These are phyloP conservation scores for Drosophila incognita DNA, from an alignment of 2,888 invertebrate genomes.

Conservation along the genomic window DNA sequence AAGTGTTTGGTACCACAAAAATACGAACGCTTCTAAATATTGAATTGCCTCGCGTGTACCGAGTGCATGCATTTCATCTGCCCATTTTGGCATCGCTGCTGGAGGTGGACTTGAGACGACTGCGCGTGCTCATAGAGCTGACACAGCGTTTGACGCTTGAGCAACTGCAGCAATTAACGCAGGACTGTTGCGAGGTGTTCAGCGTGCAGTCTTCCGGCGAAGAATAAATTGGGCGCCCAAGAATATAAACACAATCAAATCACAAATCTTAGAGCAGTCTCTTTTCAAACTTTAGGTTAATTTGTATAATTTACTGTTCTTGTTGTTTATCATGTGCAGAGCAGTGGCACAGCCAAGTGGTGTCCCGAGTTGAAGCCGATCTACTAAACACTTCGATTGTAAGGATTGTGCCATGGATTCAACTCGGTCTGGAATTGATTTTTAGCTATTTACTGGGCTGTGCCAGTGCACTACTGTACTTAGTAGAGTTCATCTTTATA, in stretches of 20 bases:
- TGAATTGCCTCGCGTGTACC: constrained; percentile 57
- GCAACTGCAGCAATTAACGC: constrained; percentile 39
- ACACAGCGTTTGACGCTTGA: constrained; percentile 54
- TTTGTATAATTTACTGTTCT: constrained; percentile 50
- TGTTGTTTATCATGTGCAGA: constrained; percentile 28
- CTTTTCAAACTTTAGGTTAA: constrained; percentile 44
- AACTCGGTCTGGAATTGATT: constrained; percentile 14
- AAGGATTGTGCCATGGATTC: not conserved
- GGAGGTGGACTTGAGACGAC: constrained; percentile 59
- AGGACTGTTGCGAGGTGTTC: constrained; percentile 5
- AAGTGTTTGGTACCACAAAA: constrained; percentile 71
- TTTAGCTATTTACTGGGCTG: constrained; percentile 1
- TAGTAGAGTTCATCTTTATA: constrained; percentile 25
- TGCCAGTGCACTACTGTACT: constrained; percentile 24
- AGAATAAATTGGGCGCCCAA: not conserved
- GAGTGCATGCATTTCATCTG: constrained; percentile 67
- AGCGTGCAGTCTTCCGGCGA: constrained; percentile 21
- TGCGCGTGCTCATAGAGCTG: constrained; percentile 58
- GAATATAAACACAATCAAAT: not conserved
- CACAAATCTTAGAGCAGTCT: constrained; percentile 12
- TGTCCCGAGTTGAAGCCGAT: constrained; percentile 21
- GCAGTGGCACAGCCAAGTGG: constrained; percentile 13
- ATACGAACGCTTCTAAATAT: constrained; percentile 66
- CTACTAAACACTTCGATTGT: constrained; percentile 13
- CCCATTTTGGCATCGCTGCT: constrained; percentile 71